Conservation (phyloP, 1,140 invertebrate species). For the Cotesia chilonis region DNA sequence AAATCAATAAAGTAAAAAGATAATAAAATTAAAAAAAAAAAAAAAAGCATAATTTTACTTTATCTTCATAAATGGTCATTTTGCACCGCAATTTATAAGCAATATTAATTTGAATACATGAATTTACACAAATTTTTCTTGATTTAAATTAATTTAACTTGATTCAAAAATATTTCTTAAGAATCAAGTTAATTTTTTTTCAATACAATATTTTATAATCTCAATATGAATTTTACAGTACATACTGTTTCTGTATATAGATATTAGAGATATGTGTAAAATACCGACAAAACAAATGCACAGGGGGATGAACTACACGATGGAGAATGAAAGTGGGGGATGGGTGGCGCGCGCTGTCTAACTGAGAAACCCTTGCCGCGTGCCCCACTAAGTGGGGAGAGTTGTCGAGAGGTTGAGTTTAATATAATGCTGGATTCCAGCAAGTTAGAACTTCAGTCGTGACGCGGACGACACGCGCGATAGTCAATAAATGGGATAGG, state of each 20-base stretch:
- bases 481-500: slow-evolving; percentile 35
- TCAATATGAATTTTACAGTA: no score
- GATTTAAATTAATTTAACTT: no score
- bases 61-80: no score
- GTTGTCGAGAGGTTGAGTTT: slow-evolving; percentile 48
- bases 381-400: slow-evolving; percentile 33
- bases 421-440: slow-evolving; percentile 50
- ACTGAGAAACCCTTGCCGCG: slow-evolving; percentile 45
- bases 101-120: no score
- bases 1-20: no score
- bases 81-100: no score
- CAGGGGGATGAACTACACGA: slow-evolving; percentile 24
- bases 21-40: no score
- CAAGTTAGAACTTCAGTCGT: slow-evolving; percentile 58
- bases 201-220: no score
- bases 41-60: no score
- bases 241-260: background rate
- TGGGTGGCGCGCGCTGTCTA: slow-evolving; percentile 40
- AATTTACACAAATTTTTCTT: no score
- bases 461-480: slow-evolving; percentile 59
- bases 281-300: background rate
- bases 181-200: no score
- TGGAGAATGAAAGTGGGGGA: slow-evolving; percentile 16
- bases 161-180: no score
- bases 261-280: background rate